A percentile compares a stretch with the other conserved stretches of the same genome.
Conservation (phyloP, 2,113 vertebrate species). For the Sturnira hondurensis region DNA sequence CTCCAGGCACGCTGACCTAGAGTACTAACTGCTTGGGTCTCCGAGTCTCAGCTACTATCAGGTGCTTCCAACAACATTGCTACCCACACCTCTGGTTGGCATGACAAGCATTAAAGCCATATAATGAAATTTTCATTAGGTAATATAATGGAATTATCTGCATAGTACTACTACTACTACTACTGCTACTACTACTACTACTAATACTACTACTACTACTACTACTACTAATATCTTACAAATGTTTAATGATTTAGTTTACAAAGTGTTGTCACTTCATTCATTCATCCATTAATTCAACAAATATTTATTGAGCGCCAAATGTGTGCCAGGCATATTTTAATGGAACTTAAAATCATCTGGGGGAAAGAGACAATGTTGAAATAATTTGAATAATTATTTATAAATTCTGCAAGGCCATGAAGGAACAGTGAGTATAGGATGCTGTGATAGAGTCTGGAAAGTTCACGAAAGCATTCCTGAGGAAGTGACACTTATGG, state of each 20-base stretch:
- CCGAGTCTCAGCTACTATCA: slow-evolving; percentile 15
- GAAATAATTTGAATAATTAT: neutral
- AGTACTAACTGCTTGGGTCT: slow-evolving; percentile 41
- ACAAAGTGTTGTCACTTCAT: slow-evolving; percentile 9
- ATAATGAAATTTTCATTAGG: slow-evolving; percentile 28
- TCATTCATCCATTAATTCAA: slow-evolving; percentile 8
- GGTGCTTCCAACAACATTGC: neutral
- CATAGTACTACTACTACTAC: neutral
- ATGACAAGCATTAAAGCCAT: neutral
- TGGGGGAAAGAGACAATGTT: neutral
- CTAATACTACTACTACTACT: neutral
- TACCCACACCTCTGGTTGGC: neutral
- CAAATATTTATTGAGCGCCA: slow-evolving; percentile 47
- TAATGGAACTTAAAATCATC: slow-evolving; percentile 19
- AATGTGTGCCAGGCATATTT: slow-evolving; percentile 37
- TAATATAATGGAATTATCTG: neutral
- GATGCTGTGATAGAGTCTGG: neutral
- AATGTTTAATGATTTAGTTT: slow-evolving; percentile 11
- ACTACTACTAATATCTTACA: neutral
- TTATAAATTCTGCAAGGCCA: neutral
- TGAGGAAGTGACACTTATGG: neutral
- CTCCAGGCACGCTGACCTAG: neutral
- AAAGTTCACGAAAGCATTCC: neutral
- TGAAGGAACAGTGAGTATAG: slow-evolving; percentile 17
- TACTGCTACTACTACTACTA: too few relatives aligned